Percentiles rank a stretch among this genome's conserved stretches.
Evolutionary conservation across 2,113 vertebrate genomes (phyloP).

Genomic region (Clarias batrachus): DNA sequence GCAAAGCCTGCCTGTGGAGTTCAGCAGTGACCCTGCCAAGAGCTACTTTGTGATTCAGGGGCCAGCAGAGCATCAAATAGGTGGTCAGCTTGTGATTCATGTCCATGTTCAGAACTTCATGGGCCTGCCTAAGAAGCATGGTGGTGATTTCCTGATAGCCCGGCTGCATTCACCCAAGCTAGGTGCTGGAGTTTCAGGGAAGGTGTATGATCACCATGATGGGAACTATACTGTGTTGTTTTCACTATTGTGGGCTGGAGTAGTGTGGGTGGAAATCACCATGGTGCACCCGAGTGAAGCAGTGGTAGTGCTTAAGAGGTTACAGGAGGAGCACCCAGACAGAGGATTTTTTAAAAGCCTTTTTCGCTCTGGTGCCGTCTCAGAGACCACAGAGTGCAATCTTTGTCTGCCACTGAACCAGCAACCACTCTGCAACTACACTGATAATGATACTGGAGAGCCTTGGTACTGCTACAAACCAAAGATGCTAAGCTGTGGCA

Average conservation of each 20-base stretch:
- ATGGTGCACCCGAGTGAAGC: constrained; percentile 92
- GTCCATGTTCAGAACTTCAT: constrained; percentile 86
- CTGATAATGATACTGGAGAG: constrained; percentile 88
- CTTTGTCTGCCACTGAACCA: constrained; percentile 77
- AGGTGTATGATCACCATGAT: constrained; percentile 82
- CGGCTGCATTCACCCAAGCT: constrained; percentile 82
- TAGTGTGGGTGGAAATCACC: constrained; percentile 78
- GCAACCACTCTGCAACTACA: constrained; percentile 88
- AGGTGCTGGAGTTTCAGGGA: constrained; percentile 83
- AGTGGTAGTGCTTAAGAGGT: constrained; percentile 77
- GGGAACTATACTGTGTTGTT: constrained; percentile 76
- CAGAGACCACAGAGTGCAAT: constrained; percentile 87
- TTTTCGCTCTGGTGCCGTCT: constrained; percentile 82
- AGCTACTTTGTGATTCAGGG: constrained; percentile 83
- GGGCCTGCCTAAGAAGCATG: constrained; percentile 83
- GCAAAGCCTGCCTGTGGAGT: constrained; percentile 62
- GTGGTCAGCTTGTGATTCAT: constrained; percentile 81
- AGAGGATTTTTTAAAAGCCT: constrained; percentile 91
- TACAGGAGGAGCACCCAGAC: constrained; percentile 84
- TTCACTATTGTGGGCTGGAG: constrained; percentile 86
- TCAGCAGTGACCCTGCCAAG: constrained; percentile 81
- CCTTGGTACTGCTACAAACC: constrained; percentile 98
- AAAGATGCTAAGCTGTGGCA: constrained; percentile 83
- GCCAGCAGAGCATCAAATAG: constrained; percentile 71
- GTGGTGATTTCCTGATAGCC: constrained; percentile 89